phyloP scores from a whole-genome alignment of 2,797 vertebrate species.

The Heteromormyrus szaboi region DNA sequence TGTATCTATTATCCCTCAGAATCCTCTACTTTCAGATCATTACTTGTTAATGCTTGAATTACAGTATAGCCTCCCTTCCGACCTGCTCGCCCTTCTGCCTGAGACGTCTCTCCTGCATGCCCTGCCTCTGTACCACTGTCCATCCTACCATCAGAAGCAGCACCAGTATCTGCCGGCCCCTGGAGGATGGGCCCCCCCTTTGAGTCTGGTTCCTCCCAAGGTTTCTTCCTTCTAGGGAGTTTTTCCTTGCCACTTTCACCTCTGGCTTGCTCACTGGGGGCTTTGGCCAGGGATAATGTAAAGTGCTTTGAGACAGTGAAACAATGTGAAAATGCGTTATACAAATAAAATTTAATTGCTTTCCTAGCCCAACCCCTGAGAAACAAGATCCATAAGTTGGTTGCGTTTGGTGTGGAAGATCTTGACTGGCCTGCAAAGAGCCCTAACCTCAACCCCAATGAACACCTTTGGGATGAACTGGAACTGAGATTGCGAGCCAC shows the following conservation, averaged over 20 bases:
- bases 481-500: background rate
- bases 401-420: background rate
- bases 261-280: no score
- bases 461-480: background rate
- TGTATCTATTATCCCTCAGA: background rate
- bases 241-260: background rate
- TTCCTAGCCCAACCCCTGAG: background rate
- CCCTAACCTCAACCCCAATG: background rate
- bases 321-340: background rate
- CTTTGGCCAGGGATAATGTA: background rate
- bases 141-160: background rate
- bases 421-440: background rate
- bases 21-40: background rate
- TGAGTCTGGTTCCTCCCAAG: background rate
- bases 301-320: background rate
- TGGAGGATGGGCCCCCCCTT: background rate
- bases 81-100: background rate
- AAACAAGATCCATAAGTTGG: background rate
- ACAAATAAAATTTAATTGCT: background rate
- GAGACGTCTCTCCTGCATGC: background rate
- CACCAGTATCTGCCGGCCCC: background rate
- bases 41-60: background rate
- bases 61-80: background rate
- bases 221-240: background rate
- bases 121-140: background rate